Conservation (phyloP, 1,140 invertebrate genomes). For the Drosophila tsacasi region DNA sequence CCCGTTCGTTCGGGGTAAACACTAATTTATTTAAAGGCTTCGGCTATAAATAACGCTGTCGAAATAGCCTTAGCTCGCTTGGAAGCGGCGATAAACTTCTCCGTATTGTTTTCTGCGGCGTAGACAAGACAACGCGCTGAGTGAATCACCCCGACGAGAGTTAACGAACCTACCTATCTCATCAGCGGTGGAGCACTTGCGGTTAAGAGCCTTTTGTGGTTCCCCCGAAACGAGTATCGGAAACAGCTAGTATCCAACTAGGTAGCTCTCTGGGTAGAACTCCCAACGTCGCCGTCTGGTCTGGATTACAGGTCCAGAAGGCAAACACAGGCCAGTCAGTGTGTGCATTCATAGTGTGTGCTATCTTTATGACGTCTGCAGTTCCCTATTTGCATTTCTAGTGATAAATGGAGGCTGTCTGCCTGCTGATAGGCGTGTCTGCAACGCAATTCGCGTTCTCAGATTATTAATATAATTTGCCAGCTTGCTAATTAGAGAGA, state of each 20-base stretch:
- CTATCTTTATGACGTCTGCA: conserved; percentile 66
- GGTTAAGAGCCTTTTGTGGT: conserved; percentile 26
- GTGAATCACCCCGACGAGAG: conserved; percentile 38
- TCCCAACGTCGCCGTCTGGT: conserved; percentile 29
- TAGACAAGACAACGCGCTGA: conserved; percentile 44
- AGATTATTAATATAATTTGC: conserved; percentile 40
- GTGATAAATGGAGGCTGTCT: conserved; percentile 22
- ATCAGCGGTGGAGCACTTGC: conserved; percentile 26
- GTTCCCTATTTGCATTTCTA: conserved; percentile 36
- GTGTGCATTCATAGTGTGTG: conserved; percentile 24
- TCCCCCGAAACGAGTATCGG: conserved; percentile 14
- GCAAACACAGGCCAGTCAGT: conserved; percentile 10
- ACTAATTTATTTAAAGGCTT: conserved; percentile 47
- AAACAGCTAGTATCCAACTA: conserved; percentile 18
- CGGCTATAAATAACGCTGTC: conserved; percentile 47
- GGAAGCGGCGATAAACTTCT: conserved; percentile 48
- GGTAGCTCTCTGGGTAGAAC: not conserved
- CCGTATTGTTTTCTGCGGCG: conserved; percentile 46
- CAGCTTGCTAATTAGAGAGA: conserved; percentile 41
- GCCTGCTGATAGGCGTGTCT: conserved; percentile 25
- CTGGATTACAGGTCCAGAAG: conserved; percentile 15
- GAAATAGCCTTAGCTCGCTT: conserved; percentile 46
- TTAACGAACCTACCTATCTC: conserved; percentile 48
- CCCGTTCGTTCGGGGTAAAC: conserved; percentile 29
- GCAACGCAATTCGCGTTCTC: conserved; percentile 49